Evolutionary conservation across 1,140 invertebrate genomes (phyloP), one percentile per base, ranked within the genome.

Genomic region (Battus philenor): DNA sequence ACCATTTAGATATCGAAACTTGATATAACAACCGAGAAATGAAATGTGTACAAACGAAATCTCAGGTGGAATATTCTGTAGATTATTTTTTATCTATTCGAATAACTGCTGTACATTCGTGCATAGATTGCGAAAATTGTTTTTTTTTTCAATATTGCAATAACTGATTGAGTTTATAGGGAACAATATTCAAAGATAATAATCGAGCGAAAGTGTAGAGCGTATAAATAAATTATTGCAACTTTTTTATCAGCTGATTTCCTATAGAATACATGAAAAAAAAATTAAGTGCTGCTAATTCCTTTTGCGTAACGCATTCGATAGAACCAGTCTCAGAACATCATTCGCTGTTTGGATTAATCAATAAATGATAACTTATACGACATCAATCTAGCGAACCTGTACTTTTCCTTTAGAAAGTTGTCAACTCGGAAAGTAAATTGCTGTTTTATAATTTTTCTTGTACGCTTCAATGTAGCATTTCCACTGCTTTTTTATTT

Each of bases 11-110:
- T 54, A 53, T 50, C 48, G 50, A 44, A 34, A 53, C 44, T 31
- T 61, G 52, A 54, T 50, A 58, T 55, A 64, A 64, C 53, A 59
- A 62, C 49, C 66, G 62, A 73, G 64, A 69, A 74, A 71, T 71
- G 31, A 66, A 61, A 44, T 55, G 61, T 44, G 54, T 61, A 63
- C 57, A 56, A 44, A 43, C 31, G 34, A 30, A 18, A 29, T 34
- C 46, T 50, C 12, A 30, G 47, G 45, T 52, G 55, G 53, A 59
- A 58, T 58, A 53, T 45, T 49, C 43, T 36, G 47, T 11, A 36
- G 43, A 54, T 48, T 46, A 39, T 41, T 41, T 33, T 41, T 41
- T 41, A 41, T 29, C 13, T n/a, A n/a, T n/a, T n/a, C n/a, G n/a
- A n/a, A n/a, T n/a, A n/a, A n/a, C n/a, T n/a, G n/a, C n/a, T 27